phyloP scores from a whole-genome alignment of 2,888 invertebrate genomes.

The Coelinius sp. region DNA sequence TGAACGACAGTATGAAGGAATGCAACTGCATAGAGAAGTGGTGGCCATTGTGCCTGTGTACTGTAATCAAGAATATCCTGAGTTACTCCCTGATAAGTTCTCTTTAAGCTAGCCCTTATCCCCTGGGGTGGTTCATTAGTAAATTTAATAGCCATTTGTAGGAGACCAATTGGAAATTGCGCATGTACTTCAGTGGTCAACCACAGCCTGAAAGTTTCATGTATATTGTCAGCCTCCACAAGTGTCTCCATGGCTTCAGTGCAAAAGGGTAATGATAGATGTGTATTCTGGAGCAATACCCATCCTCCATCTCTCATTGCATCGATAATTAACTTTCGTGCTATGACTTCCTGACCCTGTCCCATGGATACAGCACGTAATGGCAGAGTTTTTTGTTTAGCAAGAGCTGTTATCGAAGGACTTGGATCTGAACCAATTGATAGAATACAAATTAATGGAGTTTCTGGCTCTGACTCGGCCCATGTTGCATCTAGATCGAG shows the following conservation, averaged over 20 bases:
- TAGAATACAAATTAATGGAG: slow-evolving; percentile 92
- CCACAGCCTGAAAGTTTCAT: slow-evolving; percentile 91
- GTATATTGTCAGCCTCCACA: slow-evolving; percentile 86
- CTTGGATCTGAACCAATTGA: slow-evolving; percentile 98
- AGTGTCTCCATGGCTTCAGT: slow-evolving; percentile 92
- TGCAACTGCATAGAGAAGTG: slow-evolving; percentile 92
- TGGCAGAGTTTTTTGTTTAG: slow-evolving; percentile 86
- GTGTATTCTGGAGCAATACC: slow-evolving; percentile 96
- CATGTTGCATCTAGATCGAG: slow-evolving; percentile 92
- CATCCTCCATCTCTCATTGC: slow-evolving; percentile 88
- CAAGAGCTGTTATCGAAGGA: slow-evolving; percentile 89
- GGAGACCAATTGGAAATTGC: slow-evolving; percentile 90
- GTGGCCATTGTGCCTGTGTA: slow-evolving; percentile 93
- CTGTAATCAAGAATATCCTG: slow-evolving; percentile 95
- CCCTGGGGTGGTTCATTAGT: slow-evolving; percentile 98
- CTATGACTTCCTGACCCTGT: slow-evolving; percentile 94
- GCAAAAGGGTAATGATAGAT: slow-evolving; percentile 94
- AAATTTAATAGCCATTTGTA: slow-evolving; percentile 93
- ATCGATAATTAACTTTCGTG: slow-evolving; percentile 85
- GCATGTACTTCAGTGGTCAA: slow-evolving; percentile 94
- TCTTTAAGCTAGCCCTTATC: slow-evolving; percentile 91
- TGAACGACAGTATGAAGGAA: slow-evolving; percentile 96
- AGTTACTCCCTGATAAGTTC: slow-evolving; percentile 91
- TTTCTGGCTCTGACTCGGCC: slow-evolving; percentile 89
- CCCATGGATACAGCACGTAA: slow-evolving; percentile 95